phyloP scores from a whole-genome alignment of 2,888 invertebrate genomes.

The Stenoptilia bipunctidactyla region DNA sequence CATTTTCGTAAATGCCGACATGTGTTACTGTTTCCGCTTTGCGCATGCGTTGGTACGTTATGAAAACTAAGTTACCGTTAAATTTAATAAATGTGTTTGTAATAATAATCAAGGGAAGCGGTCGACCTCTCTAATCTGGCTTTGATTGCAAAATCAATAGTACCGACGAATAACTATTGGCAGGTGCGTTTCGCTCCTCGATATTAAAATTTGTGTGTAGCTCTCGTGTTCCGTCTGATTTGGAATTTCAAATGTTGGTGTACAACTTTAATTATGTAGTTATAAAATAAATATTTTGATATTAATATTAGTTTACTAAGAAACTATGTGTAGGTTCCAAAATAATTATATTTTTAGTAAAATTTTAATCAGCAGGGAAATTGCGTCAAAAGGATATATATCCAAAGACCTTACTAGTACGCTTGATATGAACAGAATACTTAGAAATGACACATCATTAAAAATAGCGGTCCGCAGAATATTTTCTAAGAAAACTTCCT shows the following conservation, averaged over 20 bases:
- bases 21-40: conserved; percentile 2
- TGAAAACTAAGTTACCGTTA: conserved; percentile 13
- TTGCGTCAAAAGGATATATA: too few species aligned
- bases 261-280: too few species aligned
- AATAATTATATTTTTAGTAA: too few species aligned
- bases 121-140: conserved; percentile 41
- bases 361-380: too few species aligned
- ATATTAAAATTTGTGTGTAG: conserved; percentile 45
- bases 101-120: conserved; percentile 20
- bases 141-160: conserved; percentile 66
- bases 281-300: too few species aligned
- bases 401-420: too few species aligned
- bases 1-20: conserved; percentile 1
- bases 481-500: too few species aligned
- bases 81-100: conserved; percentile 38
- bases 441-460: too few species aligned
- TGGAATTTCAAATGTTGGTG: not conserved
- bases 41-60: not conserved
- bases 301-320: too few species aligned
- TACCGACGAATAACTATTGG: conserved; percentile 37
- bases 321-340: too few species aligned
- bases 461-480: too few species aligned
- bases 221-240: conserved; percentile 2
- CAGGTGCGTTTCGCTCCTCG: conserved; percentile 34
- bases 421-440: too few species aligned